A percentile compares a stretch with the other conserved stretches of the same genome.
Conservation (phyloP, 2,113 vertebrate genomes). For the Aythya baeri region DNA sequence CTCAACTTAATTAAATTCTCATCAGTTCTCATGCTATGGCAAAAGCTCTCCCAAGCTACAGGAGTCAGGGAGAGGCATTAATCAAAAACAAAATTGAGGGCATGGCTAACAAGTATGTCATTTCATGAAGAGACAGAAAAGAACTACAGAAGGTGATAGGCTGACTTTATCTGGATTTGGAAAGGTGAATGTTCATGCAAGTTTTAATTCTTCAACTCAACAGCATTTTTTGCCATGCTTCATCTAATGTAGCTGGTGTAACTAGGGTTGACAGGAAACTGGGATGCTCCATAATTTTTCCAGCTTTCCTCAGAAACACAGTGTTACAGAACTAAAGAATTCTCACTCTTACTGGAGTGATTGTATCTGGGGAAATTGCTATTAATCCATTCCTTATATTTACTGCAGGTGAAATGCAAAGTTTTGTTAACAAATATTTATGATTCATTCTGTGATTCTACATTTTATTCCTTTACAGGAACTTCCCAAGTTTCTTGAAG, state of each 20-base stretch:
- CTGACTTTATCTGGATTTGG: conserved; percentile 9
- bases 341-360: neutral
- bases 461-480: conserved; percentile 77
- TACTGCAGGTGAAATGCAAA: neutral
- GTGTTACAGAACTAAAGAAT: neutral
- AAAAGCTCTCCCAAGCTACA: neutral
- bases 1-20: conserved; percentile 36
- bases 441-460: too few species aligned
- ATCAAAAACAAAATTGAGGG: neutral
- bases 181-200: conserved; percentile 40
- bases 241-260: neutral
- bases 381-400: neutral
- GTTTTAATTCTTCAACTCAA: conserved; percentile 50
- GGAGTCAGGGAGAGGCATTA: neutral
- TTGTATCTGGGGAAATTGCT: neutral
- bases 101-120: neutral
- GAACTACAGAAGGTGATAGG: neutral
- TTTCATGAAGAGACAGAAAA: neutral
- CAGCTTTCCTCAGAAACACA: conserved; percentile 26
- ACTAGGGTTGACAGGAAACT: neutral
- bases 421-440: neutral
- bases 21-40: neutral
- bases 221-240: neutral
- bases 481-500: conserved; percentile 94
- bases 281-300: neutral